A percentile compares a stretch with the other conserved stretches of the same genome.
phyloP scores from a whole-genome alignment of 2,113 vertebrate species.

The Merops nubicus region DNA sequence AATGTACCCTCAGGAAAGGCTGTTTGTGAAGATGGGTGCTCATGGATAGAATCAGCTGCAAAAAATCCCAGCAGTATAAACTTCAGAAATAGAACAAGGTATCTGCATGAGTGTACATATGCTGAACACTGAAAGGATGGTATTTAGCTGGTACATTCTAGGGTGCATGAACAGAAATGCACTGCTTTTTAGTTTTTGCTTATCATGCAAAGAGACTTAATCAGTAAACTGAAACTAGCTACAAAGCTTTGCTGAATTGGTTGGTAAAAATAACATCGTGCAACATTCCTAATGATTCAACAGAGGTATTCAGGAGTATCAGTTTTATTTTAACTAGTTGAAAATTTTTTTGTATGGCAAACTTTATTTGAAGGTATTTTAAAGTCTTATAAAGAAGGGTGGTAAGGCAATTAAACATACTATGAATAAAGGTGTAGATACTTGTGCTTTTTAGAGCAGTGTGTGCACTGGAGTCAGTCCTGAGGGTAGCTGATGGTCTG shows the following conservation, averaged over 20 bases:
- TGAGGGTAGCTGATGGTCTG: not conserved
- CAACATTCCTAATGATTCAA: not conserved
- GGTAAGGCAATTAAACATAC: not conserved
- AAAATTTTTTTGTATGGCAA: not conserved
- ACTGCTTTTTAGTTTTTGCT: not conserved
- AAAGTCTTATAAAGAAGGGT: not conserved
- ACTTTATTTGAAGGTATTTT: not conserved
- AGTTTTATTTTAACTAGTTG: not conserved
- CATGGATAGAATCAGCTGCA: not conserved
- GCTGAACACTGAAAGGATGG: not conserved
- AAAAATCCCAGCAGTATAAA: not conserved
- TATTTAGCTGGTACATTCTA: not conserved
- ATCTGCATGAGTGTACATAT: not conserved
- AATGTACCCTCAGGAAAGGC: too few relatives aligned
- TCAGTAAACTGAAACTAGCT: not conserved
- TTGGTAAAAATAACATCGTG: not conserved
- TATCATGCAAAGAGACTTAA: not conserved
- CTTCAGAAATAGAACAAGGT: not conserved
- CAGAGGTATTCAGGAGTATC: not conserved
- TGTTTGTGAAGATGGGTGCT: not conserved
- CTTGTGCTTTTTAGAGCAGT: not conserved
- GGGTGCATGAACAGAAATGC: not conserved
- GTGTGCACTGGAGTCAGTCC: not conserved
- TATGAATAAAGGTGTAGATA: not conserved
- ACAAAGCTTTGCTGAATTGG: not conserved